Base-by-base conservation (phyloP, 2,113 vertebrate genomes). In the Xenopus tropicalis region DNA sequence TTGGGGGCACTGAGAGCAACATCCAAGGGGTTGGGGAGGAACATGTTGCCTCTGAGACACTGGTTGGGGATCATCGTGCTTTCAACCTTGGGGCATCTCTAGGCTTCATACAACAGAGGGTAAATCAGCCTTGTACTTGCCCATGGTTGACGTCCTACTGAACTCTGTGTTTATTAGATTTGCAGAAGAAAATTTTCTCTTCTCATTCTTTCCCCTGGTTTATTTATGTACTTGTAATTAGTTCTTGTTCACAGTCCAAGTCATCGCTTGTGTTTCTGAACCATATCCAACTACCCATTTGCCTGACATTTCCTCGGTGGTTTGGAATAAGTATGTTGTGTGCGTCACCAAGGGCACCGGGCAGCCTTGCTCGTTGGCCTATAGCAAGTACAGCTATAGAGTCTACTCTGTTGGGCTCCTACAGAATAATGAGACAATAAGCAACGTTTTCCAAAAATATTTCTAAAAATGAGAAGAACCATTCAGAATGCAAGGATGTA, bases 171-270 rank as follows among this genome's bases (percentile, higher is more conserved):
- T 86, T 85, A 86, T 87, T 87, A 86, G 84, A 84, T 85, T 87
- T 89, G 83, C 85, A 70, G 70, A 85, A 83, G 76, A 80, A 70
- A 67, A 83, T 83, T 67, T 83, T 84, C 64, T 83, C 19, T 20
- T 17, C 52, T 24, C 48, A 20, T 17, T 37, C 23, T 68, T 77
- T 69, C 78, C 82, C 80, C 82, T 81, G 77, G 81, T 86, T 87
- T 89, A 83, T 86, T 86, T 90, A 87, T 88, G 83, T 82, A 83
- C 78, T 63, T 68, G 82, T 86, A 88, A 90, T 87, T 86, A 87
- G 85, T 80, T 67, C 85, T 81, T 82, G 80, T 64, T 70, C 79
- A 88, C 79, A 81, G 81, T 82, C 59, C 19, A 58, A 74, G 78
- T 80, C 80, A 79, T 83, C 81, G 80, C 81, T 87, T 74, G 70